Evolutionary conservation across 2,113 vertebrate species (phyloP), one percentile per base, ranked within the genome.

Genomic region (Nansenia antarctica): DNA sequence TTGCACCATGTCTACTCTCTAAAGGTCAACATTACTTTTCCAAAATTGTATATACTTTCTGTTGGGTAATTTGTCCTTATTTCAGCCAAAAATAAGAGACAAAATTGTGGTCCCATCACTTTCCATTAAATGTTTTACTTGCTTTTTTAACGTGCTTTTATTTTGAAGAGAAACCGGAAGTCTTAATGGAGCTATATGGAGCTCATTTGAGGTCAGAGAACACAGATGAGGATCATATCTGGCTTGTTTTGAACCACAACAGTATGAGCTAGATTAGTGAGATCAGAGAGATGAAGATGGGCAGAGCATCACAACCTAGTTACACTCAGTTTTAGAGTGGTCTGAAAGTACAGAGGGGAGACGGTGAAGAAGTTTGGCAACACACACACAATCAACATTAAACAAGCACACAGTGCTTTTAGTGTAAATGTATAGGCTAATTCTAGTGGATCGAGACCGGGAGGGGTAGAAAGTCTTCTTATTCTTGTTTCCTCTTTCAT

Each of bases 191-290:
- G n/a, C n/a, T n/a, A n/a, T n/a, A n/a, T n/a, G n/a, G n/a, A n/a
- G n/a, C n/a, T n/a, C n/a, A n/a, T n/a, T n/a, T n/a, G n/a, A n/a
- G n/a, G n/a, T n/a, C n/a, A n/a, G n/a, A n/a, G n/a, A n/a, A n/a
- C n/a, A n/a, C n/a, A n/a, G n/a, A n/a, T n/a, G n/a, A n/a, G n/a
- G n/a, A n/a, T n/a, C n/a, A n/a, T n/a, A n/a, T 47, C 14, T 12
- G n/a, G 49, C 49, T 53, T 47, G 49, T 53, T 53, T 53, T 53
- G 49, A 53, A 53, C 49, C 49, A 5, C 20, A 53, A 53, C 11
- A 29, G 9, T 55, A 26, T 26, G 5, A 3, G 26, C 18, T 8
- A 58, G 27, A 58, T 58, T 32, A 58, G 29, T 58, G 29, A 32
- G 55, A 58, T 31, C 15, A 58, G 1, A 32, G 55, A 12, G 55